Conservation (phyloP, 2,888 invertebrate species). For the Mythimna vitellina region DNA sequence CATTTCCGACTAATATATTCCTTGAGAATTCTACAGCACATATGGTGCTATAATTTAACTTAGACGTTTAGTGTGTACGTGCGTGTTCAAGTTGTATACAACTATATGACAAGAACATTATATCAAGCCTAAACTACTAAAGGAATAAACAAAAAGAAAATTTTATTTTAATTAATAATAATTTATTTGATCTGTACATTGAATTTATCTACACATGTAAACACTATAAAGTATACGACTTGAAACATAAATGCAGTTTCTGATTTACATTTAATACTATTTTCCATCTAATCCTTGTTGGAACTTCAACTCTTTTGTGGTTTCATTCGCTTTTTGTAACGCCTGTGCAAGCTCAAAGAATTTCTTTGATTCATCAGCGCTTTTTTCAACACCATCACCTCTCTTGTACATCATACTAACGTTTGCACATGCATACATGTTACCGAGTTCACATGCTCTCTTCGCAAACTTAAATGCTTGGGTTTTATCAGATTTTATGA, state of each 20-base stretch:
- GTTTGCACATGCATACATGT: slow-evolving; percentile 97
- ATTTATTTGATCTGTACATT: slow-evolving; percentile 62
- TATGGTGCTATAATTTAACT: no score
- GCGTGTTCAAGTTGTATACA: no score
- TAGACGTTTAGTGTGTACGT: no score
- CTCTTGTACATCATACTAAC: slow-evolving; percentile 96
- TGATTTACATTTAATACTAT: slow-evolving; percentile 44
- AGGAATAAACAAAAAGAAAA: slow-evolving; percentile 15
- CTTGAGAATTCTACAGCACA: no score
- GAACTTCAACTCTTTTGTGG: slow-evolving; percentile 89
- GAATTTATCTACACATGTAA: slow-evolving; percentile 49
- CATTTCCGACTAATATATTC: no score
- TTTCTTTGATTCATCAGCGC: slow-evolving; percentile 92
- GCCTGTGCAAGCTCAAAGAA: slow-evolving; percentile 93
- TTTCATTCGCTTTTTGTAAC: slow-evolving; percentile 92
- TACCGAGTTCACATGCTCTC: slow-evolving; percentile 95
- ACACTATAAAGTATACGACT: slow-evolving; percentile 39
- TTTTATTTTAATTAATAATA: slow-evolving; percentile 49
- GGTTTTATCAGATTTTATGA: slow-evolving; percentile 92
- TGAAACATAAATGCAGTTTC: slow-evolving; percentile 57
- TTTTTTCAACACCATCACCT: slow-evolving; percentile 95
- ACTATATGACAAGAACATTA: no score
- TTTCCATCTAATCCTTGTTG: slow-evolving; percentile 88
- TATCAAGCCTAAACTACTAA: background rate
- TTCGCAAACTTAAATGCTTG: slow-evolving; percentile 95